Evolutionary conservation across 2,888 invertebrate genomes (phyloP).

Genomic region (Drosophila neoperkinsi): DNA sequence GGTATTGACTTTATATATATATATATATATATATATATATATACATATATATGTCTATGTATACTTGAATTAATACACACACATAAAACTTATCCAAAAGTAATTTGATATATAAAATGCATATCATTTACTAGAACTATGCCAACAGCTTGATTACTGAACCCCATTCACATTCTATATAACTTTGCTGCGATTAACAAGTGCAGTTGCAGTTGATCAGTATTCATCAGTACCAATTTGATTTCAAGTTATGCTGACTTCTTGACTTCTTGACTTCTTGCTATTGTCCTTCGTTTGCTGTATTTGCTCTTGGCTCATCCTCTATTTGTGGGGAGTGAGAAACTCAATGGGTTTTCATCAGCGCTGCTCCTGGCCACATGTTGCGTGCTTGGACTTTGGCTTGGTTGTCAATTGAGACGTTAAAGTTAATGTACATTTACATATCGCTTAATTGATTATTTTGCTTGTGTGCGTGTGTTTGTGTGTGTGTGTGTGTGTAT

Average conservation of each 20-base stretch:
- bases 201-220: constrained; percentile 55
- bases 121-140: constrained; percentile 61
- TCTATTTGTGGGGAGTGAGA: neutral
- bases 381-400: constrained; percentile 56
- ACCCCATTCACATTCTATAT: constrained; percentile 7
- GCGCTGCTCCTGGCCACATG: constrained; percentile 27
- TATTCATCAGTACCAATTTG: constrained; percentile 12
- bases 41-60: constrained; percentile 6
- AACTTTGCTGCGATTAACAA: constrained; percentile 63
- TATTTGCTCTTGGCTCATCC: neutral
- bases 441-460: constrained; percentile 29
- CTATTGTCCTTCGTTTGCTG: constrained; percentile 45
- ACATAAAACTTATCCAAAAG: constrained; percentile 79
- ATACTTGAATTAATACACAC: constrained; percentile 35
- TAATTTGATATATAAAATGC: constrained; percentile 72
- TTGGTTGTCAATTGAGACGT: constrained; percentile 40
- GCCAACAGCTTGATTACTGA: constrained; percentile 31
- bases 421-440: constrained; percentile 45
- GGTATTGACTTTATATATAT: constrained; percentile 1
- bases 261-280: constrained; percentile 37
- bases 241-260: constrained; percentile 17
- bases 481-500: constrained; percentile 27
- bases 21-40: constrained; percentile 4
- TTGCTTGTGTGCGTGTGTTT: constrained; percentile 8
- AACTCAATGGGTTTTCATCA: constrained; percentile 1